Evolutionary conservation across 2,888 invertebrate species (phyloP).

Genomic region (Harpagoxenus sublaevis): DNA sequence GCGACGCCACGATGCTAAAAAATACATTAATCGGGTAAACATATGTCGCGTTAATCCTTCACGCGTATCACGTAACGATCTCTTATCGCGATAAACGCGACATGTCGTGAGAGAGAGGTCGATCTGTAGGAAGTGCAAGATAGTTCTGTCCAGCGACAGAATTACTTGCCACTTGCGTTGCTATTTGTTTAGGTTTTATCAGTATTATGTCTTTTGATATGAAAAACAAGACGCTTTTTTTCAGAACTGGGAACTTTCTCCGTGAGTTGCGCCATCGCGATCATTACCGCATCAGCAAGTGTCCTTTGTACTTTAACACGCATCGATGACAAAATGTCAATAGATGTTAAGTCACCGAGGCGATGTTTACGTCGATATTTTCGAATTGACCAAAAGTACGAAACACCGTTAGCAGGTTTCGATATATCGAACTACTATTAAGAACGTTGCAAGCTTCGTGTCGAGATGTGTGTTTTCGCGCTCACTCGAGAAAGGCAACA

Average conservation of each 20-base stretch:
- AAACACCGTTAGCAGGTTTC: slow-evolving; percentile 2
- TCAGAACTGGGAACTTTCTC: background rate
- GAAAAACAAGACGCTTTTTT: background rate
- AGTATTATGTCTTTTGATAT: background rate
- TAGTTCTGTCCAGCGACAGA: background rate
- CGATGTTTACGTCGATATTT: slow-evolving; percentile 2
- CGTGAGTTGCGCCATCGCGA: background rate
- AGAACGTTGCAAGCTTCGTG: slow-evolving; percentile 16
- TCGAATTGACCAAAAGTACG: slow-evolving; percentile 5
- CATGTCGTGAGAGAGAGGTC: background rate
- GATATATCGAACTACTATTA: background rate
- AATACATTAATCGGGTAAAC: slow-evolving; percentile 39
- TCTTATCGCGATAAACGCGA: background rate
- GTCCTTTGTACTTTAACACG: background rate
- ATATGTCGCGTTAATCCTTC: slow-evolving; percentile 27
- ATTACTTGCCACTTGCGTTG: background rate
- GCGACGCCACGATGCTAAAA: slow-evolving; percentile 37
- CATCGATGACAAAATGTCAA: slow-evolving; percentile 26
- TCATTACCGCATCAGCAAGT: background rate
- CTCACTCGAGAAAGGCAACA: slow-evolving; percentile 61
- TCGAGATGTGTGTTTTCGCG: slow-evolving; percentile 52
- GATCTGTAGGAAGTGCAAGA: background rate
- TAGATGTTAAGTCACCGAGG: background rate
- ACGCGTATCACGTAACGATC: background rate
- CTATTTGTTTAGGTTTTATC: background rate